phyloP scores from a whole-genome alignment of 1,140 invertebrate genomes.

The Mactra quadrangularis region DNA sequence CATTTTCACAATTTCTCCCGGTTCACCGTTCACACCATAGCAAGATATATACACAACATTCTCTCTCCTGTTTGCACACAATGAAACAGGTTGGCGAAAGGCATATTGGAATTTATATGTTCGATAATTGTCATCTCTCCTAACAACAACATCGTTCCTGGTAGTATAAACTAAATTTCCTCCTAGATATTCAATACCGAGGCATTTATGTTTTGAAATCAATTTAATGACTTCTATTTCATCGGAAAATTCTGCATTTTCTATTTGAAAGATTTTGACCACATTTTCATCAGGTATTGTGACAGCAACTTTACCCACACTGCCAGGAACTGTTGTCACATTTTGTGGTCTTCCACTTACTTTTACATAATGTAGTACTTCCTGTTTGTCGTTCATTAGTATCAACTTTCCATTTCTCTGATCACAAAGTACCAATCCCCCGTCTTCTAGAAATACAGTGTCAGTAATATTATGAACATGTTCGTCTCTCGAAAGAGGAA shows the following conservation, averaged over 20 bases:
- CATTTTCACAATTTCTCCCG: slow-evolving; percentile 53
- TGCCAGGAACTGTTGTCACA: slow-evolving; percentile 14
- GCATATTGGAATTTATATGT: slow-evolving; percentile 36
- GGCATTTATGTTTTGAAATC: slow-evolving; percentile 26
- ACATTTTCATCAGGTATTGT: slow-evolving; percentile 42
- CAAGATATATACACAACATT: slow-evolving; percentile 27
- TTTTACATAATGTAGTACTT: background rate
- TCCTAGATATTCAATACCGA: slow-evolving; percentile 34
- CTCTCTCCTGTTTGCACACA: background rate
- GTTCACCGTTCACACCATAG: slow-evolving; percentile 7
- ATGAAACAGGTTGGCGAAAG: slow-evolving; percentile 36
- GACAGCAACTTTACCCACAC: background rate
- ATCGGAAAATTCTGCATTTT: slow-evolving; percentile 20
- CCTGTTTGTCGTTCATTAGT: background rate
- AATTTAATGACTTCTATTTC: slow-evolving; percentile 29
- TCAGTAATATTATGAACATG: slow-evolving; percentile 37
- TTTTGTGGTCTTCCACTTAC: slow-evolving; percentile 38
- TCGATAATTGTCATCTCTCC: background rate
- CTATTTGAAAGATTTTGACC: slow-evolving; percentile 10
- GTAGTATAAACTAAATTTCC: slow-evolving; percentile 44
- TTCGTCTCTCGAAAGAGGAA: slow-evolving; percentile 15
- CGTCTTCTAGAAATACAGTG: slow-evolving; percentile 2
- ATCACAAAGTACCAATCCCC: slow-evolving; percentile 24
- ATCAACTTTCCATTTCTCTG: slow-evolving; percentile 46
- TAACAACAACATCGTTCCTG: slow-evolving; percentile 39